Percentiles rank a stretch among this genome's conserved stretches.
Evolutionary conservation across 2,113 vertebrate genomes (phyloP).

Genomic region (Melospiza melodia): DNA sequence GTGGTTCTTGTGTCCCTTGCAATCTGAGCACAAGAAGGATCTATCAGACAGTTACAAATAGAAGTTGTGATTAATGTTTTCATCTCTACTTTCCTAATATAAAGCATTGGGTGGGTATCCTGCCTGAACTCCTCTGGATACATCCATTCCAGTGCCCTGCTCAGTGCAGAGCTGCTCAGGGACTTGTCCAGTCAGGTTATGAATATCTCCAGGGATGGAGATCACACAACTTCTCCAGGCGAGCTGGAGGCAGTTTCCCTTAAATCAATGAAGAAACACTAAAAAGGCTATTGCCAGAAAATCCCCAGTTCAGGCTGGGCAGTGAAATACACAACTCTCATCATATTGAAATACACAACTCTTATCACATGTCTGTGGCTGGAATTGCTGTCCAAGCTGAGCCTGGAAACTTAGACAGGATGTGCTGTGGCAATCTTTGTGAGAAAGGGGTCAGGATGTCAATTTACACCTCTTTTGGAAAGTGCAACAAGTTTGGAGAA

Average conservation of each 20-base stretch:
- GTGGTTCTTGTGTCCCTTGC: background rate
- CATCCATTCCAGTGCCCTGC: background rate
- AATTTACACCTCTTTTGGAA: background rate
- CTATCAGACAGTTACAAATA: background rate
- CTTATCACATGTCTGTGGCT: accelerated
- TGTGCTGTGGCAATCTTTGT: background rate
- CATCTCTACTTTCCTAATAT: background rate
- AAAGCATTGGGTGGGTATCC: background rate
- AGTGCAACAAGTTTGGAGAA: background rate
- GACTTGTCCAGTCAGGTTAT: background rate
- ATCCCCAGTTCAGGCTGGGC: background rate
- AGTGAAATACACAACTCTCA: background rate
- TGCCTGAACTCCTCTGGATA: background rate
- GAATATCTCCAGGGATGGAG: background rate
- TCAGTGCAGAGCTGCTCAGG: background rate
- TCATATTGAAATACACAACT: background rate
- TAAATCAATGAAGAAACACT: background rate
- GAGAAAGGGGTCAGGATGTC: background rate
- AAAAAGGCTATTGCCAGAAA: background rate
- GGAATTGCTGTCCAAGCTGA: background rate
- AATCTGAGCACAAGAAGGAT: background rate
- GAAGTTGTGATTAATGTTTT: background rate
- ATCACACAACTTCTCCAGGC: background rate
- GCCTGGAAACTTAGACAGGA: background rate
- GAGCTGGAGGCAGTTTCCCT: background rate